Base-by-base conservation (phyloP, 2,113 vertebrate species). In the Macroglossus sobrinus region DNA sequence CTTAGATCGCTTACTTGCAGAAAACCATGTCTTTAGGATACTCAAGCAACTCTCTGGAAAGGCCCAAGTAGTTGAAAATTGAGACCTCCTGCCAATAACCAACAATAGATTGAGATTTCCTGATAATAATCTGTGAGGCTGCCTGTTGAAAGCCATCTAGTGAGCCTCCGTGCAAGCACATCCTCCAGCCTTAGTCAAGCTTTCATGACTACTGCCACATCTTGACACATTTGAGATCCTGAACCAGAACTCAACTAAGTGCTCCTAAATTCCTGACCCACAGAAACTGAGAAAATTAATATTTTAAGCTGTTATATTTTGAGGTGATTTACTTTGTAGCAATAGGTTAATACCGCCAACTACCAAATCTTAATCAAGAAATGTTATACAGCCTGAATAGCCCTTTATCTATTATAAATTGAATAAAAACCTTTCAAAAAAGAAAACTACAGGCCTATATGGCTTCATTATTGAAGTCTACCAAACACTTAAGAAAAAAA, bases 321-420 rank as follows among this genome's bases (percentile, higher is more conserved):
- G 63, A 84, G 28, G 21, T 82, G 81, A 72, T 63, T 86, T 76
- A 86, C 76, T 91, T 68, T 68, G 33, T 14, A 81, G 64, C 80
- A 85, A 74, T 33, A 74, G 15, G n/a, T 63, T 53, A 69, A 84
- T 4, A 89, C 0, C 50, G 75, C 53, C 79, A 79, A 91, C 18
- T 68, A 94, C 78, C 30, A 79, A 95, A 68, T 22, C 15, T 75
- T 89, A 92, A 18, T 72, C 21, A 68, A 94, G 50, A 81, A 85
- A 84, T 89, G 68, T 30, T 43, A 89, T 13, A 63, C 19, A 85
- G 35, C 22, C 4, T 24, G 18, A 86, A 80, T 50, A 69, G 28
- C 53, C 19, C 28, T 38, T 4, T 85, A 50, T 47, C 79, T 71
- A 66, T 13, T 43, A 61, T 33, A 72, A 79, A 85, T 26, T 55